Conservation (phyloP, 2,888 invertebrate species). For the Saturnia japonica region DNA sequence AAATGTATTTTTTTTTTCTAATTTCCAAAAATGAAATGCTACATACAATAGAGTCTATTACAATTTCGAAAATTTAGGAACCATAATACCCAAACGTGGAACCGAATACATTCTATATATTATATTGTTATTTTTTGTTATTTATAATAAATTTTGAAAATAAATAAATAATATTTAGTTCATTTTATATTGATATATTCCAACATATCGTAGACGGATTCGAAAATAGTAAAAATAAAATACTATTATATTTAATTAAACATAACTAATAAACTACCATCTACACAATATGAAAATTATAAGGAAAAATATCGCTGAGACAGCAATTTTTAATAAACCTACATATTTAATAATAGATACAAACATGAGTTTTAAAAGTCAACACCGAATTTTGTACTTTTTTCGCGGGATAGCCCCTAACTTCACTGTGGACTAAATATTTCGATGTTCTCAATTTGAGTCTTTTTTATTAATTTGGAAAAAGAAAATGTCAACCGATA, state of each 20-base stretch:
- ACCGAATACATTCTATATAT: conserved; percentile 73
- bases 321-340: conserved; percentile 72
- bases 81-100: conserved; percentile 82
- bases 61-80: conserved; percentile 83
- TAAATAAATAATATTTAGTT: conserved; percentile 70
- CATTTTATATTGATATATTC: conserved; percentile 68
- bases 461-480: conserved; percentile 76
- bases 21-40: conserved; percentile 78
- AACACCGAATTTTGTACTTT: conserved; percentile 82
- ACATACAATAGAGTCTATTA: conserved; percentile 81
- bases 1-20: conserved; percentile 48
- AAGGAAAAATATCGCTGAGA: conserved; percentile 66
- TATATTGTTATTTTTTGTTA: conserved; percentile 60
- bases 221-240: conserved; percentile 72
- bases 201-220: conserved; percentile 80
- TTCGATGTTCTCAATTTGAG: conserved; percentile 80
- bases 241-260: conserved; percentile 68
- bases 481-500: conserved; percentile 74
- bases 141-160: conserved; percentile 79
- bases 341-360: conserved; percentile 68
- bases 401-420: conserved; percentile 72
- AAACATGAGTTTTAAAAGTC: conserved; percentile 74
- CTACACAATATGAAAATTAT: conserved; percentile 70
- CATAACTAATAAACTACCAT: conserved; percentile 68
- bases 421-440: conserved; percentile 79